phyloP scores from a whole-genome alignment of 92 coral and sea anemone genomes.

The Paramuricea clavata region DNA sequence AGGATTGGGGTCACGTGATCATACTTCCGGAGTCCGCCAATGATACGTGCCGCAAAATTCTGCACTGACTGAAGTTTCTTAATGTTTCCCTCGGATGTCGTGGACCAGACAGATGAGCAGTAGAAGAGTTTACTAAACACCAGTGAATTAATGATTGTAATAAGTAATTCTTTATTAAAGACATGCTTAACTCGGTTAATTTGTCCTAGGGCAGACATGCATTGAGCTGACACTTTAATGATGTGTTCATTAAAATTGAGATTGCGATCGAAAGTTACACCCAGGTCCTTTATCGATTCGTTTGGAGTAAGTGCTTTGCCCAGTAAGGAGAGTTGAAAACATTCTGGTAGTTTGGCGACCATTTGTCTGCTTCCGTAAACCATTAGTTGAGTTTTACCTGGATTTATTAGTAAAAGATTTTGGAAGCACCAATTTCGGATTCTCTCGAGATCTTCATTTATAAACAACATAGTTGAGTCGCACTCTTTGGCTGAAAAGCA shows the following conservation, averaged over 20 bases:
- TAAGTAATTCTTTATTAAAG: constrained; percentile 20
- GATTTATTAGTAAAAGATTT: constrained; percentile 17
- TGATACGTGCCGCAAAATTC: constrained; percentile 60
- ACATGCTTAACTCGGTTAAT: constrained; percentile 58
- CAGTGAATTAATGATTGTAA: constrained; percentile 35
- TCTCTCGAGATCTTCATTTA: constrained; percentile 36
- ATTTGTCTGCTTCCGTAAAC: constrained; percentile 29
- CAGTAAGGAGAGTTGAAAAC: constrained; percentile 46
- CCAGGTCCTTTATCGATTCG: constrained; percentile 47
- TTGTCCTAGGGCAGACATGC: constrained; percentile 56
- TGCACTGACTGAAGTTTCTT: constrained; percentile 66
- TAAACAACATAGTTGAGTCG: constrained; percentile 15
- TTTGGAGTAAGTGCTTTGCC: constrained; percentile 38
- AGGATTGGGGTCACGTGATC: constrained; percentile 51
- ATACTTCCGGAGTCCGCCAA: constrained; percentile 51
- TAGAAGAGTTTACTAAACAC: constrained; percentile 55
- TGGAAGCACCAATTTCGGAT: constrained; percentile 20
- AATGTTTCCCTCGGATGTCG: constrained; percentile 57
- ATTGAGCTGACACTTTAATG: constrained; percentile 17
- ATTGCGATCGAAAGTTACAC: constrained; percentile 47
- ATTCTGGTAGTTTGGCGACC: background rate
- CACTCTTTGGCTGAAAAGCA: constrained; percentile 22
- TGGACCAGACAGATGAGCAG: constrained; percentile 58
- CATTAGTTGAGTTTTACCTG: constrained; percentile 25
- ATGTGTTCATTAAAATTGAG: constrained; percentile 56